Base-by-base conservation (phyloP, 2,113 vertebrate genomes). In the Bothrops jararaca region DNA sequence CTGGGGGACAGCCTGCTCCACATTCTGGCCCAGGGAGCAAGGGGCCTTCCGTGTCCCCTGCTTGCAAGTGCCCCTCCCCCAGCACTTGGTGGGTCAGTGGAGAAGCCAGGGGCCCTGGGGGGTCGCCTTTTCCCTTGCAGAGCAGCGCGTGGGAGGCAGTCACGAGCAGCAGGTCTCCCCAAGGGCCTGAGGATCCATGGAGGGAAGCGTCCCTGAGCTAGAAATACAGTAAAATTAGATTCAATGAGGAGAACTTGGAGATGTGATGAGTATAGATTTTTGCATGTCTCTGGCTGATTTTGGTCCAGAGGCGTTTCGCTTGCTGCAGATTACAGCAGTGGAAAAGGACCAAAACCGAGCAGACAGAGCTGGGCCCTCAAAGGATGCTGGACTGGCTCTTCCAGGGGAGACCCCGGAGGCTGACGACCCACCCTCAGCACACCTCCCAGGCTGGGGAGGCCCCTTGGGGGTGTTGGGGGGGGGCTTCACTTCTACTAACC, bases 291-390 rank as follows among this genome's bases (percentile, higher is more conserved):
- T 3, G n/a, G 15, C 2, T 80, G 69, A 20, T 39, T 22, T 80
- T 39, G 39, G 69, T 34, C 13, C 13, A 0, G 2, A 5, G 69
- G n/a, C 0, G 1, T 39, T 39, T 8, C 3, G 69, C 11, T 69
- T 4, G 1, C 60, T 20, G n/a, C 69, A 18, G n/a, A 74, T 34
- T 5, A n/a, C 34, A 80, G 69, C n/a, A 39, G 69, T 5, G 2
- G 1, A 13, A 4, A 69, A 69, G 12, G 1, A 29, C 29, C 64
- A 34, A 5, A 34, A 13, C 29, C 12, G n/a, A 69, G 29, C n/a
- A 39, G 69, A 1, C 0, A 1, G 39, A 34, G 15, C 69, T 34
- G n/a, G 15, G n/a, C 5, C 69, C n/a, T 18, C n/a, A 18, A 3
- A 74, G 69, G 60, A n/a, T 15, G 26, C 26, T 5, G 12, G 29